These are phyloP conservation scores for Campylomormyrus numenius DNA, from an alignment of 2,113 vertebrate genomes.

Conservation along the genomic window DNA sequence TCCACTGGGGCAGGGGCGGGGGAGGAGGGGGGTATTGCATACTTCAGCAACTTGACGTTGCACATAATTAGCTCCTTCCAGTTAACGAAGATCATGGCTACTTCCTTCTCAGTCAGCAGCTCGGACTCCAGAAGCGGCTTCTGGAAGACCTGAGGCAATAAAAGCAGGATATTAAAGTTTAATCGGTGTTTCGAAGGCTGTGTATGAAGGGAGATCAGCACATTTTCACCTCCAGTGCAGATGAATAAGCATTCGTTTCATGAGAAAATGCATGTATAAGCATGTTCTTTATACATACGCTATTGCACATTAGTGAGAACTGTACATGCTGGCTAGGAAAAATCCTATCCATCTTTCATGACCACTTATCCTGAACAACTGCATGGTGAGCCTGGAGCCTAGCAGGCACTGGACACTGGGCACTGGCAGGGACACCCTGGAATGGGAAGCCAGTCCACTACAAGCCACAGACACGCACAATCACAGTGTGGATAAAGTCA, in stretches of 20 bases:
- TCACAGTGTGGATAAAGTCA: not conserved
- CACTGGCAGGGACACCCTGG: not conserved
- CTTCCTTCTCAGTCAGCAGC: slow-evolving; percentile 92
- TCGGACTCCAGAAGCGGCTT: slow-evolving; percentile 92
- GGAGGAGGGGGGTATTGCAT: slow-evolving; percentile 42
- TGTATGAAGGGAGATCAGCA: not conserved
- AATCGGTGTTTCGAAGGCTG: not conserved
- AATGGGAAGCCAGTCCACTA: not conserved
- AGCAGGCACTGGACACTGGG: not conserved
- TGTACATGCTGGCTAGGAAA: not conserved
- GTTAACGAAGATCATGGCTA: slow-evolving; percentile 98
- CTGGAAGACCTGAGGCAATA: slow-evolving; percentile 80
- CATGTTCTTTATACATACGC: not conserved
- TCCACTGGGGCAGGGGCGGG: not conserved
- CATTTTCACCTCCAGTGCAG: not conserved
- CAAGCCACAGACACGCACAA: not conserved
- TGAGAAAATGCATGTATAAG: not conserved
- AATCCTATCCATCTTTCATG: not conserved
- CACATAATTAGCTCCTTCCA: slow-evolving; percentile 99
- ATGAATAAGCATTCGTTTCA: not conserved
- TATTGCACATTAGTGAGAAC: not conserved
- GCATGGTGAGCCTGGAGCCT: not conserved
- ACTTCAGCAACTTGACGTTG: slow-evolving; percentile 99
- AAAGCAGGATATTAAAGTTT: not conserved
- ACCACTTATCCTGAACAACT: not conserved